A percentile compares a stretch with the other conserved stretches of the same genome.
Evolutionary conservation across 2,888 invertebrate species (phyloP).

Genomic region (Dendrolimus houi): DNA sequence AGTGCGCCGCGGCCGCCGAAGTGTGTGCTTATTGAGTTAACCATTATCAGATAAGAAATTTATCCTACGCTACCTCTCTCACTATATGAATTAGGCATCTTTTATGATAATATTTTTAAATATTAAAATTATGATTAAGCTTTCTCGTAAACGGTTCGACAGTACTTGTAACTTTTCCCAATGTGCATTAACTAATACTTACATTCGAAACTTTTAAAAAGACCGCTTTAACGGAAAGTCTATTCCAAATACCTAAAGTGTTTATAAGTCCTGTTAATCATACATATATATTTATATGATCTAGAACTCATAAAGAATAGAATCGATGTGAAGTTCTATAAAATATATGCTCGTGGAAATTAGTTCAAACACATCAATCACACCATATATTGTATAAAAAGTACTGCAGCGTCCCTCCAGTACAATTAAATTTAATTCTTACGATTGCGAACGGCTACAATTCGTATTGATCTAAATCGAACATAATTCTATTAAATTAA

Average conservation of each 20-base stretch:
- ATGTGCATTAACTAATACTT: constrained; percentile 32
- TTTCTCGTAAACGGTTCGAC: constrained; percentile 44
- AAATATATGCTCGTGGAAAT: constrained; percentile 20
- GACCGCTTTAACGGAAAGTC: constrained; percentile 5
- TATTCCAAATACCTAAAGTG: constrained; percentile 2
- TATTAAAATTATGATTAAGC: constrained; percentile 51
- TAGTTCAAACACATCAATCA: constrained; percentile 17
- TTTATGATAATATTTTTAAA: constrained; percentile 57
- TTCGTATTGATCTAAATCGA: constrained; percentile 32
- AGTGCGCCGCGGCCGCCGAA: constrained; percentile 23
- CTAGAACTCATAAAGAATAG: constrained; percentile 67
- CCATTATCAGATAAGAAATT: constrained; percentile 50
- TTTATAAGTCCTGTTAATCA: constrained; percentile 2
- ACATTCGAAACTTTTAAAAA: constrained; percentile 10
- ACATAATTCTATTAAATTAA: constrained; percentile 48
- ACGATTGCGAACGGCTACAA: constrained; percentile 27
- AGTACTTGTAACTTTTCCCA: constrained; percentile 30
- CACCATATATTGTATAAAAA: constrained; percentile 14
- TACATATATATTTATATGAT: constrained; percentile 66
- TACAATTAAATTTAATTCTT: constrained; percentile 24
- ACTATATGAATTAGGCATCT: constrained; percentile 66
- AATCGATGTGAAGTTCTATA: constrained; percentile 34
- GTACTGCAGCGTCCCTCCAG: constrained; percentile 12
- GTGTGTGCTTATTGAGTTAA: constrained; percentile 42
- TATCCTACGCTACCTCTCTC: constrained; percentile 69